Evolutionary conservation across 2,888 invertebrate species (phyloP).

Genomic region (Philaethria dido): DNA sequence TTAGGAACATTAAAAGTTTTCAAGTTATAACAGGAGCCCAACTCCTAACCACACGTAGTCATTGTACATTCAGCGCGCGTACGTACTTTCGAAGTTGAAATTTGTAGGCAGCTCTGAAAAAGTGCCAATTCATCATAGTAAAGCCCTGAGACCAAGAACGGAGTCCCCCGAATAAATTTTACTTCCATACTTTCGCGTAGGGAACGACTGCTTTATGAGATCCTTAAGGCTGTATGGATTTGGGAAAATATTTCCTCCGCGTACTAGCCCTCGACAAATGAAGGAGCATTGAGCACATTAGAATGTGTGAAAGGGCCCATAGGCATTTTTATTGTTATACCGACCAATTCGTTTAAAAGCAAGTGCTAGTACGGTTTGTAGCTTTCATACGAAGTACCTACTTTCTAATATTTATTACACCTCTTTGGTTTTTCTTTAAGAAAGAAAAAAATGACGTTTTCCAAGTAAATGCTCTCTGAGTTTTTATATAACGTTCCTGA

Average conservation of each 20-base stretch:
- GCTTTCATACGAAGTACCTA: constrained; percentile 72
- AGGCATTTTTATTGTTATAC: constrained; percentile 81
- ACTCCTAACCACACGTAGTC: constrained; percentile 64
- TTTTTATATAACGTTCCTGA: not conserved
- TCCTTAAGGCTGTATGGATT: constrained; percentile 85
- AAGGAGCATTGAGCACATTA: constrained; percentile 80
- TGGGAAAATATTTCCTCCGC: constrained; percentile 83
- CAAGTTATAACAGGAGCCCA: constrained; percentile 71
- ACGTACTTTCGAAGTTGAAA: constrained; percentile 68
- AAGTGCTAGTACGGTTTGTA: constrained; percentile 72
- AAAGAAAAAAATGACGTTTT: constrained; percentile 58
- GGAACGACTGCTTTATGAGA: constrained; percentile 84
- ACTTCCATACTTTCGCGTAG: constrained; percentile 83
- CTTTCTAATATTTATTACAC: constrained; percentile 72
- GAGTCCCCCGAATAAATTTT: constrained; percentile 82
- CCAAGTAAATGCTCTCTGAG: constrained; percentile 19
- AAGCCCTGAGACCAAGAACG: constrained; percentile 79
- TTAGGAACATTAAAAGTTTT: constrained; percentile 81
- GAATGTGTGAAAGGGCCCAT: constrained; percentile 81
- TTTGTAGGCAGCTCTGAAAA: constrained; percentile 81
- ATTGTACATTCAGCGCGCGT: constrained; percentile 81
- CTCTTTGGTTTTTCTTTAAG: constrained; percentile 52
- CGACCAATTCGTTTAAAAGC: constrained; percentile 83
- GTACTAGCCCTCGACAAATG: constrained; percentile 82
- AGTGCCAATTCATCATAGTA: constrained; percentile 83